Evolutionary conservation across 2,888 invertebrate species (phyloP).

Genomic region (Oasisia sp.): DNA sequence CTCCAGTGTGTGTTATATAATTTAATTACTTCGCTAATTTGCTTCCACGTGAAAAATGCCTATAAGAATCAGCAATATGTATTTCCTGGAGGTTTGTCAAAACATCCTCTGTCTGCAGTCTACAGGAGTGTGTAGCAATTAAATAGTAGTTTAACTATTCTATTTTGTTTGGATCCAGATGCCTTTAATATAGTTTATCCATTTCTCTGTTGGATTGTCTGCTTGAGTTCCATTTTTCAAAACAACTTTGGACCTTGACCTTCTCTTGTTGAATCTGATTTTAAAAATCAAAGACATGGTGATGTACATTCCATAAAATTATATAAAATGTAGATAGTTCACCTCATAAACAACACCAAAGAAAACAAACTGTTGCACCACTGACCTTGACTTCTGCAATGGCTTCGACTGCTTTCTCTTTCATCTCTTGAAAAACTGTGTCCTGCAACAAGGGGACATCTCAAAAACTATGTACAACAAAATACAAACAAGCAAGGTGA

Average conservation of each 20-base stretch:
- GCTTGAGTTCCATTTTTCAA: background rate
- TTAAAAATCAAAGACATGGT: background rate
- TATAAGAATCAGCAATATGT: too few relatives aligned
- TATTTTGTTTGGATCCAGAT: too few relatives aligned
- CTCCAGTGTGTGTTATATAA: background rate
- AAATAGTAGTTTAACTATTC: too few relatives aligned
- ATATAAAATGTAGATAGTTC: background rate
- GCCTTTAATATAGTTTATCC: background rate
- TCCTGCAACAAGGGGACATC: slow-evolving; percentile 50
- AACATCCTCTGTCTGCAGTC: too few relatives aligned
- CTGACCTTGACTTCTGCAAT: slow-evolving; percentile 54
- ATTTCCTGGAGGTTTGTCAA: too few relatives aligned
- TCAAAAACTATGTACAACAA: slow-evolving; percentile 1
- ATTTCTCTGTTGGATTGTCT: background rate
- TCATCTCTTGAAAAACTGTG: slow-evolving; percentile 52
- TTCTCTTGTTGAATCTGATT: background rate
- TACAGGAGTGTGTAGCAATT: too few relatives aligned
- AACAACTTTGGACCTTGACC: background rate
- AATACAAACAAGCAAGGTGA: background rate
- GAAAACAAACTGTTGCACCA: background rate
- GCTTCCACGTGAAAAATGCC: background rate
- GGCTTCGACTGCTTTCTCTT: slow-evolving; percentile 52
- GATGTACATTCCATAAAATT: too few relatives aligned
- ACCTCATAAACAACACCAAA: background rate
- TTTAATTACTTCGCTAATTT: background rate